A percentile compares a stretch with the other conserved stretches of the same genome.
Conservation (phyloP, 1,140 invertebrate species). For the Ceratina calcarata region DNA sequence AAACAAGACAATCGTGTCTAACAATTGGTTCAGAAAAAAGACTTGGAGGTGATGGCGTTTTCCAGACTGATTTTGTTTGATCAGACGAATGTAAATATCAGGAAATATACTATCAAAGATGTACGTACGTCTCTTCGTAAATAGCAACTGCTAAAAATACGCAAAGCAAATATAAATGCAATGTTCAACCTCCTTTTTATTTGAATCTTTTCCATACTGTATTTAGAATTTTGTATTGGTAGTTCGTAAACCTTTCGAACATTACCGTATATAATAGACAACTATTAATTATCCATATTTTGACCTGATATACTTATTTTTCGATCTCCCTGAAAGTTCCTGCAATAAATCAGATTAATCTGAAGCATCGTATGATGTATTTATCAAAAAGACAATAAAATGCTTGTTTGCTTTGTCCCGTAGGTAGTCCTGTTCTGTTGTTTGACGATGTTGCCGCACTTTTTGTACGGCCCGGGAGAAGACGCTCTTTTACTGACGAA, state of each 20-base stretch:
- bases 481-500: conserved; percentile 85
- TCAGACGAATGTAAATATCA: conserved; percentile 18
- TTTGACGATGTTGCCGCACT: conserved; percentile 86
- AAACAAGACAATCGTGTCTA: conserved; percentile 37
- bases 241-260: too few species aligned
- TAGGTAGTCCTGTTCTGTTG: conserved; percentile 85
- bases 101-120: background rate
- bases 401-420: too few species aligned
- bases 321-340: too few species aligned
- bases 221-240: too few species aligned
- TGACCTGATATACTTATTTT: too few species aligned
- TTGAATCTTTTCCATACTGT: background rate
- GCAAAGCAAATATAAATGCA: background rate
- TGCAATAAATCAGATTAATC: too few species aligned
- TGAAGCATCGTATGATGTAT: too few species aligned
- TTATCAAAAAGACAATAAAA: too few species aligned
- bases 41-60: conserved; percentile 9
- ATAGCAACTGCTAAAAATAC: background rate
- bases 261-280: too few species aligned
- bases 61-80: conserved; percentile 37
- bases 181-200: background rate
- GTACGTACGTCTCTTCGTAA: background rate
- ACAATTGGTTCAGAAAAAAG: conserved; percentile 15
- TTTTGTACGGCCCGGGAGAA: conserved; percentile 86
- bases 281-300: too few species aligned